phyloP scores from a whole-genome alignment of 2,113 vertebrate species.

The Strigops habroptila region DNA sequence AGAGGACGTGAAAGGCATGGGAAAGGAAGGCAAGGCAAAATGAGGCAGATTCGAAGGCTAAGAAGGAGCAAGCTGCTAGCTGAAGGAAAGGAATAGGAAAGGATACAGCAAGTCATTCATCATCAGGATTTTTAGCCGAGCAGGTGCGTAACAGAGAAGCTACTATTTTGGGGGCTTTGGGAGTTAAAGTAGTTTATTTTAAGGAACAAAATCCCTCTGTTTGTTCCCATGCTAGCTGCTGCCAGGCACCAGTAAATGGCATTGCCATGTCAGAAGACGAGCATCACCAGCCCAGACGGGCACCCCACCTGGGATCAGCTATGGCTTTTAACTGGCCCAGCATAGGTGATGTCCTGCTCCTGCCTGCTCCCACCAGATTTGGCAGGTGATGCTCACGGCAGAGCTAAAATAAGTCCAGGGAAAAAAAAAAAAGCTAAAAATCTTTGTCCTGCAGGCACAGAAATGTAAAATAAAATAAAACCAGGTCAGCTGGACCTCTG shows the following conservation, averaged over 20 bases:
- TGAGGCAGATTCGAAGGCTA: neutral
- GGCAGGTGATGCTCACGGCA: neutral
- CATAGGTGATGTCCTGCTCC: neutral
- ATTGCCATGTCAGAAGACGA: rapidly evolving
- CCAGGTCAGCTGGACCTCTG: neutral
- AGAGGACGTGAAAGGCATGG: neutral
- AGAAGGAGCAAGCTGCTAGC: neutral
- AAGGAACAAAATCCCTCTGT: neutral
- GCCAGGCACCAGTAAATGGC: neutral
- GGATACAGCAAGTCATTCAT: neutral
- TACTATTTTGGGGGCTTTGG: neutral
- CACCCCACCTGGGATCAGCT: neutral
- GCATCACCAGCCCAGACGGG: neutral
- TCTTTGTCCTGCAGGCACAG: neutral
- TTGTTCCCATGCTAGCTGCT: neutral
- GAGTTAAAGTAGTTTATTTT: neutral
- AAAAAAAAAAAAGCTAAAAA: neutral
- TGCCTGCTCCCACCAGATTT: neutral
- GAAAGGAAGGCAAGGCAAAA: neutral
- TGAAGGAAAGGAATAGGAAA: neutral
- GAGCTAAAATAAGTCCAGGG: neutral
- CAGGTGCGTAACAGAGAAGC: neutral
- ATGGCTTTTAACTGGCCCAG: neutral
- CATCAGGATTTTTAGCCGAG: neutral
- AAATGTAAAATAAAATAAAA: neutral